A percentile compares a stretch with the other conserved stretches of the same genome.
phyloP scores from a whole-genome alignment of 2,797 vertebrate genomes.

The Hoplostethus atlanticus region DNA sequence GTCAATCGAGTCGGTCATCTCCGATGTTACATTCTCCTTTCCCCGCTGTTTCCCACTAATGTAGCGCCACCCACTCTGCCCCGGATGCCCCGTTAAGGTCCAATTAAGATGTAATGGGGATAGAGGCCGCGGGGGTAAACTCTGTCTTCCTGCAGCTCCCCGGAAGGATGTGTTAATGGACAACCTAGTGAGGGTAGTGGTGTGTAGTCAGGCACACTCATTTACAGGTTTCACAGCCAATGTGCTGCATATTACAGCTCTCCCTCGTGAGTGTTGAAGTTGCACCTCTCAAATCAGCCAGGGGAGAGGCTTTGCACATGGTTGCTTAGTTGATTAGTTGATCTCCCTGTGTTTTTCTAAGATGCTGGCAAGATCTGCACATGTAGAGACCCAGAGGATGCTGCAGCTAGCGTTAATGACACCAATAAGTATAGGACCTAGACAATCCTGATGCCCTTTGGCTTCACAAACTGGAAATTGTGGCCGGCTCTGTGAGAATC shows the following conservation, averaged over 20 bases:
- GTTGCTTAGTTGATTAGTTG: too few relatives aligned
- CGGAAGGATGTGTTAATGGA: slow-evolving; percentile 63
- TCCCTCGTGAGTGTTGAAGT: slow-evolving; percentile 45
- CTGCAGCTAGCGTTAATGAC: too few relatives aligned
- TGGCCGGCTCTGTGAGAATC: neutral
- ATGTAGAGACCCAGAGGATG: too few relatives aligned
- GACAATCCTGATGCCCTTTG: neutral
- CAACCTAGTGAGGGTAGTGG: slow-evolving; percentile 39
- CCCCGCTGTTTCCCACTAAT: slow-evolving; percentile 28
- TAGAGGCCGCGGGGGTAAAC: slow-evolving; percentile 55
- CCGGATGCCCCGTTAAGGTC: slow-evolving; percentile 61
- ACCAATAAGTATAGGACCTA: too few relatives aligned
- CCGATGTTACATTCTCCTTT: slow-evolving; percentile 12
- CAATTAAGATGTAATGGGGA: slow-evolving; percentile 64
- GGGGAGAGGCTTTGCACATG: neutral
- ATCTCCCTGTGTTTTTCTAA: too few relatives aligned
- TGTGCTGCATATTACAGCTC: slow-evolving; percentile 42
- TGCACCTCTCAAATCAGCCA: slow-evolving; percentile 19
- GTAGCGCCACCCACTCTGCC: slow-evolving; percentile 58
- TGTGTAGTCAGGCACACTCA: slow-evolving; percentile 37
- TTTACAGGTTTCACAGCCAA: slow-evolving; percentile 51
- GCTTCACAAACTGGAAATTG: neutral
- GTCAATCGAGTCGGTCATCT: slow-evolving; percentile 35
- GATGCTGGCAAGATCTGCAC: too few relatives aligned
- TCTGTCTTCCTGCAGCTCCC: slow-evolving; percentile 26